phyloP scores from a whole-genome alignment of 1,140 invertebrate species.

The Drosophila cardini region DNA sequence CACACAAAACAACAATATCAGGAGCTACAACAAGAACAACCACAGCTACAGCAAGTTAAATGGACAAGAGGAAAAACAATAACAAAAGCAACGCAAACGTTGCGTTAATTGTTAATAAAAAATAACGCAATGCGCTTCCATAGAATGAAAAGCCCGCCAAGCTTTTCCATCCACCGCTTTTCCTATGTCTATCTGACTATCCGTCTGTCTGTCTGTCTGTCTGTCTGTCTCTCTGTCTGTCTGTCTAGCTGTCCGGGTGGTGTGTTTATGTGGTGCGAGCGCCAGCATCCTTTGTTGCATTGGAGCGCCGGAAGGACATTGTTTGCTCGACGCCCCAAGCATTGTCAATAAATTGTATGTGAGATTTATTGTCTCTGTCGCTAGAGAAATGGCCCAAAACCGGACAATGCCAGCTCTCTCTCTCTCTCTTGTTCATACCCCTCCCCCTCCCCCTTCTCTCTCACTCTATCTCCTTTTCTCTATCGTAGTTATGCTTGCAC shows the following conservation, averaged over 20 bases:
- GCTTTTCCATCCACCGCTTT: neutral
- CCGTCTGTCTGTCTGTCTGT: neutral
- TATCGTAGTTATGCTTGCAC: slow-evolving; percentile 18
- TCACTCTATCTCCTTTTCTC: neutral
- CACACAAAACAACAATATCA: slow-evolving; percentile 20
- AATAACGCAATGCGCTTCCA: slow-evolving; percentile 37
- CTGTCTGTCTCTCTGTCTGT: neutral
- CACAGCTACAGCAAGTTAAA: neutral
- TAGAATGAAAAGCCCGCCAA: too few relatives aligned
- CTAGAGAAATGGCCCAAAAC: slow-evolving; percentile 56
- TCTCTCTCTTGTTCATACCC: neutral
- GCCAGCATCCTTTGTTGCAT: slow-evolving; percentile 58
- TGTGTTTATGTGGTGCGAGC: slow-evolving; percentile 10
- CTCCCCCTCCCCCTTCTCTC: neutral
- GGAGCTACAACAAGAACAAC: slow-evolving; percentile 4
- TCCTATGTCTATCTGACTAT: neutral
- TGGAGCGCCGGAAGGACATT: slow-evolving; percentile 71
- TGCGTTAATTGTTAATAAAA: slow-evolving; percentile 73
- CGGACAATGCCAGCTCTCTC: slow-evolving; percentile 30
- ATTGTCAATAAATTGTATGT: slow-evolving; percentile 82
- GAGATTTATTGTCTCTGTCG: slow-evolving; percentile 72
- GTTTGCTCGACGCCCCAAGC: slow-evolving; percentile 73
- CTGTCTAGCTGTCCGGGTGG: slow-evolving; percentile 1
- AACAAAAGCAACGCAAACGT: slow-evolving; percentile 21
- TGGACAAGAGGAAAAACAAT: slow-evolving; percentile 2